Base-by-base conservation (phyloP, 2,113 vertebrate genomes). In the Alethe diademata region DNA sequence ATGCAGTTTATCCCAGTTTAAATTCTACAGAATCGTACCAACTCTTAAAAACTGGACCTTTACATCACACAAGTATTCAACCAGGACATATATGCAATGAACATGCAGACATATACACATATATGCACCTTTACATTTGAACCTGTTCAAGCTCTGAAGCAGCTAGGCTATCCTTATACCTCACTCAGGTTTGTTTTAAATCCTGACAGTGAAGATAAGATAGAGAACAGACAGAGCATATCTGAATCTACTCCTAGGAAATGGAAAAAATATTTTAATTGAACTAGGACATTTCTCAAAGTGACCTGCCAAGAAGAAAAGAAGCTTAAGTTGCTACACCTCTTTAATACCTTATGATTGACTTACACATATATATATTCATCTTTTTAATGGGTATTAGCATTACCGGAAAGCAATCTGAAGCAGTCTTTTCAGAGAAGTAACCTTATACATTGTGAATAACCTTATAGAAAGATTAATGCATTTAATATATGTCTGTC, bases 381-480 rank as follows among this genome's bases (percentile, higher is more conserved):
- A 97, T 97, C 96, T 97, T 96, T 97, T 96, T 97, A 96, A 97
- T 96, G 96, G 95, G 95, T 88, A 96, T 96, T 96, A 93, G 92
- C 89, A 95, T 88, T 96, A 90, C 86, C 91, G 96, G 92, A 97
- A 97, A 96, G 95, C 93, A 96, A 82, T 95, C 96, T 95, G 86
- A 61, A 97, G 87, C 57, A 94, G 91, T 91, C 95, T 97, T 90
- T 95, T 96, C 93, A 97, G 70, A 91, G 82, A 87, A 91, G 94
- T 95, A 97, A 95, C 93, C 93, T 96, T 95, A 95, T 95, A 76
- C 75, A 96, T 95, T 95, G 56, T 81, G 78, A 96, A 90, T 94
- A 96, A 94, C 96, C 61, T 96, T 95, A 82, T 92, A 88, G 94
- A 96, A 95, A 82, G 93, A 97, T 94, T 92, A 95, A 97, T 89